phyloP scores from a whole-genome alignment of 2,113 vertebrate species.

The Poecile atricapillus region DNA sequence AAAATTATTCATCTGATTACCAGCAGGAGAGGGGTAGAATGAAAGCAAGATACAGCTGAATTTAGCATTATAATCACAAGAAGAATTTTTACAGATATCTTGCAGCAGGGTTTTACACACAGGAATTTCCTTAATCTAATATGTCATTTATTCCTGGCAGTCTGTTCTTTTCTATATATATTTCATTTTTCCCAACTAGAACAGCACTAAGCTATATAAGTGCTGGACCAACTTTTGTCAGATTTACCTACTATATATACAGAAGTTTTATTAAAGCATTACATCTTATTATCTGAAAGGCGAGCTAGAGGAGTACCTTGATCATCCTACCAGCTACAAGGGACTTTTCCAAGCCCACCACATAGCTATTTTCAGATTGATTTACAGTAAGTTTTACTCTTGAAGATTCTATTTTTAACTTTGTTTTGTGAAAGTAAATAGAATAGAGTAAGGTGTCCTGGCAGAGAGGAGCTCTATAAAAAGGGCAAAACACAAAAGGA shows the following conservation, averaged over 20 bases:
- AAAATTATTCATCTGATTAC: conserved; percentile 24
- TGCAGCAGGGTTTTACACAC: conserved; percentile 55
- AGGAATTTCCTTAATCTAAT: conserved; percentile 65
- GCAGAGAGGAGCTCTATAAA: background rate
- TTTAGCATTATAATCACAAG: conserved; percentile 45
- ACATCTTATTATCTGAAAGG: background rate
- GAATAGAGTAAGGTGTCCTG: background rate
- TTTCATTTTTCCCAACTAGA: conserved; percentile 54
- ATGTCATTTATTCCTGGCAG: conserved; percentile 68
- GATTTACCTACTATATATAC: background rate
- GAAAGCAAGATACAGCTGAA: conserved; percentile 9
- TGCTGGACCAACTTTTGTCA: background rate
- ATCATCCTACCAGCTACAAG: background rate
- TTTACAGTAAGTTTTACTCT: background rate
- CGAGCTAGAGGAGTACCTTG: background rate
- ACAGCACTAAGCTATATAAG: background rate
- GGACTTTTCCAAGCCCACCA: background rate
- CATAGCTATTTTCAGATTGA: background rate
- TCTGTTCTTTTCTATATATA: conserved; percentile 48
- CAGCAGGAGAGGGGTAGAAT: conserved; percentile 17
- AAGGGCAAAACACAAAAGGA: background rate
- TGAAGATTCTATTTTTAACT: background rate
- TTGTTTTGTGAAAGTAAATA: background rate
- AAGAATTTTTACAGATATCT: conserved; percentile 39
- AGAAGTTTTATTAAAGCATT: background rate